These are phyloP conservation scores for Megaleporinus macrocephalus DNA, from an alignment of 2,113 vertebrate genomes.

Conservation along the genomic window DNA sequence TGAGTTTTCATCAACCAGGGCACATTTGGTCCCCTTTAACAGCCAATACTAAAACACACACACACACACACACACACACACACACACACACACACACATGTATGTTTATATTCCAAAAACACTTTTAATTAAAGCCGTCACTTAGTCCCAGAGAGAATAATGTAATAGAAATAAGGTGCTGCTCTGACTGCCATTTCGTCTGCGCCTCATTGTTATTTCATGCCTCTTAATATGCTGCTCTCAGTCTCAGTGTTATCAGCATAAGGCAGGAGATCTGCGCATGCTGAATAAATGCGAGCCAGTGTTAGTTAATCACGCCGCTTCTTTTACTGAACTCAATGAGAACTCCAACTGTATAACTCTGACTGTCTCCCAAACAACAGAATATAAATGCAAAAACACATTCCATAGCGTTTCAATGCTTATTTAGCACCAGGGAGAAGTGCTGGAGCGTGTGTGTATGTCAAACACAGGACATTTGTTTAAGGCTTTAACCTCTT, in stretches of 20 bases:
- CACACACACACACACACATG: not conserved
- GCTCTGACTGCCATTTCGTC: not conserved
- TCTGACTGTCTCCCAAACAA: not conserved
- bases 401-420: not conserved
- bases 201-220: not conserved
- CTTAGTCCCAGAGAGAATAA: not conserved
- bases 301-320: not conserved
- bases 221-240: not conserved
- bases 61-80: not conserved
- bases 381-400: not conserved
- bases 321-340: not conserved
- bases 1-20: not conserved
- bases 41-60: not conserved
- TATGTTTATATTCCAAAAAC: not conserved
- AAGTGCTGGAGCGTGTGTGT: not conserved
- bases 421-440: not conserved
- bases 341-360: not conserved
- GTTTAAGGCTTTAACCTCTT: conserved; percentile 68
- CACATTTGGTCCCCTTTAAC: not conserved
- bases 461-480: conserved; percentile 5
- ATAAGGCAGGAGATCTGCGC: conserved; percentile 13
- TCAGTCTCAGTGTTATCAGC: conserved; percentile 14
- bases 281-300: not conserved
- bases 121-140: conserved; percentile 5
- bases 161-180: not conserved